Conservation (phyloP, 1,140 invertebrate species). For the Sitophilus oryzae region DNA sequence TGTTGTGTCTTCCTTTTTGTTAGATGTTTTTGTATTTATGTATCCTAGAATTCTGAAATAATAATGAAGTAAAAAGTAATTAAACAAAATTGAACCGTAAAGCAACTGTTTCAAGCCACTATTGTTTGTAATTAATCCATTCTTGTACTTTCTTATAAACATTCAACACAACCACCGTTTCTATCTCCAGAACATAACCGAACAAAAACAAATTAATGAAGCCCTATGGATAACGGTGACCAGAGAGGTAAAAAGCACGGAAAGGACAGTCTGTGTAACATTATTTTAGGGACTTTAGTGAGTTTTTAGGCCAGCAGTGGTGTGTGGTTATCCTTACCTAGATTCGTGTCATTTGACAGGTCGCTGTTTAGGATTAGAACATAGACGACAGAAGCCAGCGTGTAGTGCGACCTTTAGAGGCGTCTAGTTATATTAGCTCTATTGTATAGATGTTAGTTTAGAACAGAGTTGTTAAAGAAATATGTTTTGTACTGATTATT, state of each 20-base stretch:
- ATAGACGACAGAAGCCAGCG: background rate
- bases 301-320: background rate
- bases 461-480: no score
- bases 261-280: background rate
- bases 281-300: background rate
- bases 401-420: background rate
- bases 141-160: background rate
- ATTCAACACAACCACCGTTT: background rate
- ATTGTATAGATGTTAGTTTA: background rate
- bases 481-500: no score
- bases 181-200: conserved; percentile 80
- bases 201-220: conserved; percentile 88
- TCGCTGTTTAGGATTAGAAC: background rate
- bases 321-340: background rate
- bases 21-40: no score
- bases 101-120: no score
- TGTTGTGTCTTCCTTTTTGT: no score
- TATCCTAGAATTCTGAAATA: no score
- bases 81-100: no score
- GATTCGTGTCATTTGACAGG: background rate
- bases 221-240: conserved; percentile 84
- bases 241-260: conserved; percentile 67
- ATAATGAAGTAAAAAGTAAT: no score
- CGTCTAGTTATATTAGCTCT: background rate
- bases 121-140: background rate